Percentiles rank a stretch among this genome's conserved stretches.
These are phyloP conservation scores for Platycheirus albimanus DNA, from an alignment of 2,888 invertebrate species.

Conservation along the genomic window DNA sequence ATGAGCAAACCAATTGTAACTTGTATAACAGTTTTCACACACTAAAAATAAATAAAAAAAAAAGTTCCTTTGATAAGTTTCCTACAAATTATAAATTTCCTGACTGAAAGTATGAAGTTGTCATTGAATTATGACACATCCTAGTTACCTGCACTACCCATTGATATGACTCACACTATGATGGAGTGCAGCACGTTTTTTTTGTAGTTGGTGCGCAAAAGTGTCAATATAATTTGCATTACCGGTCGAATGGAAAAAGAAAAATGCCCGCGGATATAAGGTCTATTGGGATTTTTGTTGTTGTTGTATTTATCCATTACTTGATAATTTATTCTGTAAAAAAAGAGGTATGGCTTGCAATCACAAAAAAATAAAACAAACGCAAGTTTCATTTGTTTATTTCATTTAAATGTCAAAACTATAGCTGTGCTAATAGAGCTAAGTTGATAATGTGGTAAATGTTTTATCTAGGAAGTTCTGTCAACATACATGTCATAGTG, in stretches of 20 bases:
- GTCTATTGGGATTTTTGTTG: not conserved
- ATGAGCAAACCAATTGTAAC: slow-evolving; percentile 1
- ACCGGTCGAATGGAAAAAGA: not conserved
- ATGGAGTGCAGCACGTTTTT: not conserved
- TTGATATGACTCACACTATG: not conserved
- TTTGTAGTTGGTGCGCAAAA: not conserved
- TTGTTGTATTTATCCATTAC: not conserved
- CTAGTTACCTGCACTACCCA: too few relatives aligned
- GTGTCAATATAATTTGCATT: not conserved
- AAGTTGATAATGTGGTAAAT: too few relatives aligned
- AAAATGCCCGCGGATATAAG: not conserved
- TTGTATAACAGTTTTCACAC: not conserved
- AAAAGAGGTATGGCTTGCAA: not conserved
- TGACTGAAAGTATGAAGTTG: not conserved
- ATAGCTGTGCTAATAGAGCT: too few relatives aligned
- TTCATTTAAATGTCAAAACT: not conserved
- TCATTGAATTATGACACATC: not conserved
- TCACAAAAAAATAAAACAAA: not conserved
- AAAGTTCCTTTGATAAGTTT: slow-evolving; percentile 11
- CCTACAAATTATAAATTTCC: not conserved
- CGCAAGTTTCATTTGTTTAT: not conserved
- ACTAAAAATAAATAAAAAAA: not conserved
- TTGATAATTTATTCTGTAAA: not conserved
- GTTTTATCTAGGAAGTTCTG: too few relatives aligned
- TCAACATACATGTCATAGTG: too few relatives aligned